Percentiles rank a stretch among this genome's conserved stretches.
These are phyloP conservation scores for Acanthosoma haemorrhoidale DNA, from an alignment of 2,888 invertebrate species.

Conservation along the genomic window DNA sequence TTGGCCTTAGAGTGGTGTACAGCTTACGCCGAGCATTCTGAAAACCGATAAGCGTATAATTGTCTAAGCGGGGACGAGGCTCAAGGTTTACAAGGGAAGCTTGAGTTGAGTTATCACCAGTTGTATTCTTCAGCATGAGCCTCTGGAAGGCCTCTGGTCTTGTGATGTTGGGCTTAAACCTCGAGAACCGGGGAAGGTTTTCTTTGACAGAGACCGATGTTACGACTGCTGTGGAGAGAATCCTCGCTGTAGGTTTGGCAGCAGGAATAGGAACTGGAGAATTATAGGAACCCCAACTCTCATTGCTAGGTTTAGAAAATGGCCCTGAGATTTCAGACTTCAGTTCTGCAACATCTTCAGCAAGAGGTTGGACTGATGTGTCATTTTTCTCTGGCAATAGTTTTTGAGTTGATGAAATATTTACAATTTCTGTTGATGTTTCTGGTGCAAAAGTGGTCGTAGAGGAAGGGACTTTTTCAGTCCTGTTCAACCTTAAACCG, in stretches of 20 bases:
- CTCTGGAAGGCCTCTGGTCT: conserved; percentile 6
- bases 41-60: neutral
- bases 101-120: neutral
- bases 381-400: neutral
- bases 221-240: conserved; percentile 41
- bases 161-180: conserved; percentile 25
- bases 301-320: neutral
- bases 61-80: neutral
- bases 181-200: conserved; percentile 28
- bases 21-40: conserved; percentile 29
- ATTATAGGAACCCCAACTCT: neutral
- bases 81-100: neutral
- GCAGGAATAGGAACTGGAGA: conserved; percentile 44
- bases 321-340: neutral
- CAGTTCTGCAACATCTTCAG: neutral
- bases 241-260: conserved; percentile 48
- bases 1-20: conserved; percentile 33
- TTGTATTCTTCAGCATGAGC: conserved; percentile 12
- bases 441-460: neutral
- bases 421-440: neutral
- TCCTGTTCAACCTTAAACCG: conserved; percentile 33
- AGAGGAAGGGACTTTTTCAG: conserved; percentile 20
- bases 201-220: conserved; percentile 42
- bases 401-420: neutral
- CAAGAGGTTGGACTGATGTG: neutral